Percentiles rank a stretch among this genome's conserved stretches.
phyloP scores from a whole-genome alignment of 2,797 vertebrate genomes.

The Sebastes kiyomatsui region DNA sequence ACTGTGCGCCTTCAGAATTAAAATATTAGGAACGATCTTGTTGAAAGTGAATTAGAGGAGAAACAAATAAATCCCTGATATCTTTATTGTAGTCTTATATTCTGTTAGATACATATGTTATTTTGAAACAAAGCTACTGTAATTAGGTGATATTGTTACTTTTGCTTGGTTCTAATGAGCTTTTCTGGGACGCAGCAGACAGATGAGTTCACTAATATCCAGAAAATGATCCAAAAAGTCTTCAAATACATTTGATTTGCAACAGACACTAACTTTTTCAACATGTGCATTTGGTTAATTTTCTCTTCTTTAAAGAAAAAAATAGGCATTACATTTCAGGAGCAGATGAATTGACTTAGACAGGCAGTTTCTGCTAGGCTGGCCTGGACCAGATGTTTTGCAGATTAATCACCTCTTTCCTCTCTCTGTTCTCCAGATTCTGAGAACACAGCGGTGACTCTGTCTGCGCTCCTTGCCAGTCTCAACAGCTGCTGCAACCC shows the following conservation, averaged over 20 bases:
- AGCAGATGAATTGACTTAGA: slow-evolving; percentile 14
- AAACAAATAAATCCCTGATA: background rate
- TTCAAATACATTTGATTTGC: background rate
- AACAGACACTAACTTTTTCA: background rate
- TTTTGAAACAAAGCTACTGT: background rate
- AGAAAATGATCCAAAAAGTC: slow-evolving; percentile 2
- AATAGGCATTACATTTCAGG: slow-evolving; percentile 5
- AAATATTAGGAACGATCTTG: background rate
- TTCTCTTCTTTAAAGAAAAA: background rate
- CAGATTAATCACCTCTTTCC: slow-evolving; percentile 32
- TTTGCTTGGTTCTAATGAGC: background rate
- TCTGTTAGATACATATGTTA: background rate
- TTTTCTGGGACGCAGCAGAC: background rate
- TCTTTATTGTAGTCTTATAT: background rate
- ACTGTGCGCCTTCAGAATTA: background rate
- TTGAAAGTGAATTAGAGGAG: background rate
- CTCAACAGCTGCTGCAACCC: slow-evolving; percentile 99
- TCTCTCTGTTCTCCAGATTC: slow-evolving; percentile 84
- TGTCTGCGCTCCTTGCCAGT: slow-evolving; percentile 92
- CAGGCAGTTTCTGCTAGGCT: slow-evolving; percentile 2
- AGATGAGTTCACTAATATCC: background rate
- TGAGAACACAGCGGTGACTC: slow-evolving; percentile 89
- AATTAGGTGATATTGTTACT: background rate
- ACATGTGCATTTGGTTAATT: background rate
- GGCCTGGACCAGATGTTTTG: slow-evolving; percentile 56